Evolutionary conservation across 2,113 vertebrate species (phyloP), one percentile per base, ranked within the genome.

Genomic region (Sorex araneus): DNA sequence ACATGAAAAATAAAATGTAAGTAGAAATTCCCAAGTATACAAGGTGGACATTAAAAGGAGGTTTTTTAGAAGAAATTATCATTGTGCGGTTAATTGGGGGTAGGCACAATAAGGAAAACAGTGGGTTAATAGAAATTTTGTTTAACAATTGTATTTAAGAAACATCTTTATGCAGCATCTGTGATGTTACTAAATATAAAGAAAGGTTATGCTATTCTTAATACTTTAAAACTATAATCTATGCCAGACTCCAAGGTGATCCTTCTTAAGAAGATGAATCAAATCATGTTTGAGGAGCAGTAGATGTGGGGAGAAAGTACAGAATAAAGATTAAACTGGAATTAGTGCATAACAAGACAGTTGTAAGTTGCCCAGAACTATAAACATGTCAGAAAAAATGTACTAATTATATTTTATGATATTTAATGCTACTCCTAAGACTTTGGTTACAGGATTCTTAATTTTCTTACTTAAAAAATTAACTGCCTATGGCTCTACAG

Each of bases 161-260:
- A 78, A 75, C 18, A 74, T 92, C 64, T 12, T 87, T 84, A 91
- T 74, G 8, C 30, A 87, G 45, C 15, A 78, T 32, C 23, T 70
- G 5, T 2, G 81, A 43, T 67, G 79, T 28, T 67, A 94, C 19
- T 4, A 60, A 77, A 66, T 89, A 30, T 79, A 91, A 87, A 87
- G 6, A 84, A 90, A 90, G 13, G 9, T 75, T 78, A 66, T 92
- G 11, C 34, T 85, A 21, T 77, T 45, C 78, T 95, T 90, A 84
- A 91, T 87, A 89, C 87, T 81, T 94, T 92, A 93, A 87, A 93
- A 82, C 8, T 47, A 92, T 92, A 93, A 92, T 57, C 19, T 88
- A 90, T 85, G 66, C 84, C 43, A 92, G 69, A 6, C 47, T 69
- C 8, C 19, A 66, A 32, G 60, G 45, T 1, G 73, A 91, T 90